phyloP scores from a whole-genome alignment of 2,113 vertebrate genomes.

The Etia nguti region DNA sequence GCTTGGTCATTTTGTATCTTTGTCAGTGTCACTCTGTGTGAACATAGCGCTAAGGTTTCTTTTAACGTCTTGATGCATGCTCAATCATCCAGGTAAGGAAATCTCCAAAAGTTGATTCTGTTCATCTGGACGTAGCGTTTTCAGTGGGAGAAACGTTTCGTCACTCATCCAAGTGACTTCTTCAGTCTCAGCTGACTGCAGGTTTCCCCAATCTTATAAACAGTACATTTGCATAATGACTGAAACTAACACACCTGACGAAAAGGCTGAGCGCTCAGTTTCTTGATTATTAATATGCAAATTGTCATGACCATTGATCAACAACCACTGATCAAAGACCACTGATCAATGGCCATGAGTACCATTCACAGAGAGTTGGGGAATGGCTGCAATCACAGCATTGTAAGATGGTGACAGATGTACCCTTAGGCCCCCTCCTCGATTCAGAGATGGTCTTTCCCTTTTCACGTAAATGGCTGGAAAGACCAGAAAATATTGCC shows the following conservation, averaged over 20 bases:
- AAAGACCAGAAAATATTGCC: background rate
- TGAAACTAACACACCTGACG: background rate
- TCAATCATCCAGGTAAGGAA: too few relatives aligned
- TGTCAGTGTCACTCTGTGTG: too few relatives aligned
- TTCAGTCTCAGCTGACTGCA: background rate
- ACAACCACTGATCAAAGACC: background rate
- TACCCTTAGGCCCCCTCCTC: rapidly evolving
- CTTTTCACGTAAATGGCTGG: rapidly evolving
- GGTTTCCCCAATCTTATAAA: background rate
- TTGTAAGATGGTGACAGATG: background rate
- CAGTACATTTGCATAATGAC: background rate
- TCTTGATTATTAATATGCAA: background rate
- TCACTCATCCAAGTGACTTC: background rate
- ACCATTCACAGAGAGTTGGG: background rate
- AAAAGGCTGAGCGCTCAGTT: background rate
- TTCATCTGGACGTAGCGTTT: too few relatives aligned
- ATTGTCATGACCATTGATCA: background rate
- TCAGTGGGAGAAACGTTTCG: background rate
- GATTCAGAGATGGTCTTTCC: background rate
- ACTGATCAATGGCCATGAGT: rapidly evolving
- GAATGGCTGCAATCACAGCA: background rate
- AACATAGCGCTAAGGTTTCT: too few relatives aligned
- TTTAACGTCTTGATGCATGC: too few relatives aligned
- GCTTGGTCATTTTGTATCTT: too few relatives aligned
- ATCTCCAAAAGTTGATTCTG: too few relatives aligned